Percentiles rank a stretch among this genome's conserved stretches.
Evolutionary conservation across 2,113 vertebrate species (phyloP).

Genomic region (Corynorhinus townsendii): DNA sequence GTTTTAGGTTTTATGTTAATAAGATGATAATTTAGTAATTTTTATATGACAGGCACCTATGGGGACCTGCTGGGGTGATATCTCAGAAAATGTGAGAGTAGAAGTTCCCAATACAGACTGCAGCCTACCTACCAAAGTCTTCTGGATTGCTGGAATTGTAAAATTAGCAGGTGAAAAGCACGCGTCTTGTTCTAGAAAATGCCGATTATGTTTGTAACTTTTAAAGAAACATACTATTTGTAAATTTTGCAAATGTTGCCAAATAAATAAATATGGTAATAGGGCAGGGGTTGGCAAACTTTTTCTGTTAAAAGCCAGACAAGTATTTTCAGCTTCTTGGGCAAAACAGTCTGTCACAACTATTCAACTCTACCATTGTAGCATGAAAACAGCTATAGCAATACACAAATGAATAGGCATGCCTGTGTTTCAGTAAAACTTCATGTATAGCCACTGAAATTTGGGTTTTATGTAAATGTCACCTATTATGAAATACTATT

Average conservation of each 20-base stretch:
- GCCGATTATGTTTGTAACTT: background rate
- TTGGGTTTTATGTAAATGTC: background rate
- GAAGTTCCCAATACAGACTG: slow-evolving; percentile 95
- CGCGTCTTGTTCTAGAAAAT: slow-evolving; percentile 41
- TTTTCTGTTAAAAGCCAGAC: background rate
- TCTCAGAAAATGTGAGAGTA: slow-evolving; percentile 92
- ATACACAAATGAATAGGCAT: background rate
- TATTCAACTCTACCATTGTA: background rate
- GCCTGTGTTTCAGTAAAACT: background rate
- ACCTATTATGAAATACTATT: background rate
- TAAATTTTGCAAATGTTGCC: slow-evolving; percentile 16
- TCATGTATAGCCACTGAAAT: background rate
- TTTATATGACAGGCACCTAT: slow-evolving; percentile 89
- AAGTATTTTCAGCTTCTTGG: background rate
- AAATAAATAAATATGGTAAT: background rate
- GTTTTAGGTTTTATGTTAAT: slow-evolving; percentile 35
- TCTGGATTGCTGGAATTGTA: slow-evolving; percentile 96
- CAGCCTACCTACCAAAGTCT: slow-evolving; percentile 93
- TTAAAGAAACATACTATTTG: background rate
- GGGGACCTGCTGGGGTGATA: slow-evolving; percentile 93
- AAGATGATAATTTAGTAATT: slow-evolving; percentile 64
- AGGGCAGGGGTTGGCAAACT: background rate
- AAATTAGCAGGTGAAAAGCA: slow-evolving; percentile 91
- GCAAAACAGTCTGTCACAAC: background rate
- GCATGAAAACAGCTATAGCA: background rate